A percentile compares a stretch with the other conserved stretches of the same genome.
Conservation (phyloP, 1,140 invertebrate species). For the Tachypleus tridentatus region DNA sequence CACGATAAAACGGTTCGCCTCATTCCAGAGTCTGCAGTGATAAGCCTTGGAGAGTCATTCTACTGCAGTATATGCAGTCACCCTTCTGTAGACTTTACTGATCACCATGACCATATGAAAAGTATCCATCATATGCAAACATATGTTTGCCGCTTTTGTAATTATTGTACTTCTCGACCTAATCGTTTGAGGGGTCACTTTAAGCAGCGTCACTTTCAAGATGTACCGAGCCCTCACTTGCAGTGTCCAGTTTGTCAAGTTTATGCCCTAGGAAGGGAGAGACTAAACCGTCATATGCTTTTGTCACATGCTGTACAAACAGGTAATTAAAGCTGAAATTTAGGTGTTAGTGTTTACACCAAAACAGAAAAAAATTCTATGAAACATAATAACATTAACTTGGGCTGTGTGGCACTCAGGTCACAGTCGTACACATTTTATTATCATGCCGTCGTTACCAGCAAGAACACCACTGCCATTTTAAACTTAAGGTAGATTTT, state of each 20-base stretch:
- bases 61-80: slow-evolving; percentile 25
- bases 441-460: too few species aligned
- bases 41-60: slow-evolving; percentile 21
- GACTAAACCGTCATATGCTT: slow-evolving; percentile 27
- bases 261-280: slow-evolving; percentile 26
- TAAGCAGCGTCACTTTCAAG: slow-evolving; percentile 27
- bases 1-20: slow-evolving; percentile 24
- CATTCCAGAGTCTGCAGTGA: slow-evolving; percentile 19
- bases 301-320: slow-evolving; percentile 28
- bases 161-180: slow-evolving; percentile 24
- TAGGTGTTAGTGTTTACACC: too few species aligned
- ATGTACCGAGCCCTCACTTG: slow-evolving; percentile 25
- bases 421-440: too few species aligned
- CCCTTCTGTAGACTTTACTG: slow-evolving; percentile 22
- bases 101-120: slow-evolving; percentile 28
- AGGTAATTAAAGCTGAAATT: neutral
- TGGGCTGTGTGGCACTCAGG: too few species aligned
- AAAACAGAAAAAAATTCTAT: too few species aligned
- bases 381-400: too few species aligned
- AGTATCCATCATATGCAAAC: slow-evolving; percentile 25
- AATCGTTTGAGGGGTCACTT: slow-evolving; percentile 25
- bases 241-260: slow-evolving; percentile 28
- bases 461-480: too few species aligned
- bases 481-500: too few species aligned
- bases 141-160: slow-evolving; percentile 25